Conservation (phyloP, 1,140 invertebrate species). For the Bombus huntii region DNA sequence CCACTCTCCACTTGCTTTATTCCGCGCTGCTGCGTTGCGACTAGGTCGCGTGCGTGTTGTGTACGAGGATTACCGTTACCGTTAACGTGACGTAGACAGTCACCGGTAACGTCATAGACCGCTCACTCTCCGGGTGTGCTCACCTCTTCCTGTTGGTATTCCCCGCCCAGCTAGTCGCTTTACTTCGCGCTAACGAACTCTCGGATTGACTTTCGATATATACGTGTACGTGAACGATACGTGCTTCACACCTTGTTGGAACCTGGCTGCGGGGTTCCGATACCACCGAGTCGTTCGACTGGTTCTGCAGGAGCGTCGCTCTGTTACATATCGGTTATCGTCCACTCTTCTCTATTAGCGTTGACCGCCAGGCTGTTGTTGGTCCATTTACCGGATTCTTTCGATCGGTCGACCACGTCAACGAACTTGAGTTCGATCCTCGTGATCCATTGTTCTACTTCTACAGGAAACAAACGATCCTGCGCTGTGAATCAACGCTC, state of each 20-base stretch:
- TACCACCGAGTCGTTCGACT: not conserved
- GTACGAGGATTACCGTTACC: conserved; percentile 77
- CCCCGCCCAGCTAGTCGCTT: not conserved
- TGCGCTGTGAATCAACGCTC: conserved; percentile 44
- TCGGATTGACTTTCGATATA: not conserved
- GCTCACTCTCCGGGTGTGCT: conserved; percentile 23
- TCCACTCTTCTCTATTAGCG: too few species aligned
- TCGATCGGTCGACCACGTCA: too few species aligned
- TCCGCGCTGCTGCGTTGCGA: conserved; percentile 60
- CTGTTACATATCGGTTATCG: too few species aligned
- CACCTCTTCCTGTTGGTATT: conserved; percentile 51
- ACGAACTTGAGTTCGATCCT: not conserved
- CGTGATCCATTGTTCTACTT: not conserved
- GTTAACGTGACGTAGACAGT: conserved; percentile 70
- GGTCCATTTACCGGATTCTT: not conserved
- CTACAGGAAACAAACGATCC: conserved; percentile 5
- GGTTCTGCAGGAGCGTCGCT: too few species aligned
- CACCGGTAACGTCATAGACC: conserved; percentile 77
- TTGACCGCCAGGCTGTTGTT: not conserved
- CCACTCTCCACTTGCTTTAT: conserved; percentile 51
- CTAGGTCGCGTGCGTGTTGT: conserved; percentile 75
- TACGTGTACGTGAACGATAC: not conserved
- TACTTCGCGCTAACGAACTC: not conserved
- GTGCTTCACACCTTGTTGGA: not conserved
- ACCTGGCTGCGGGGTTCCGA: not conserved